phyloP scores from a whole-genome alignment of 2,113 vertebrate species.

The Oriolus oriolus region DNA sequence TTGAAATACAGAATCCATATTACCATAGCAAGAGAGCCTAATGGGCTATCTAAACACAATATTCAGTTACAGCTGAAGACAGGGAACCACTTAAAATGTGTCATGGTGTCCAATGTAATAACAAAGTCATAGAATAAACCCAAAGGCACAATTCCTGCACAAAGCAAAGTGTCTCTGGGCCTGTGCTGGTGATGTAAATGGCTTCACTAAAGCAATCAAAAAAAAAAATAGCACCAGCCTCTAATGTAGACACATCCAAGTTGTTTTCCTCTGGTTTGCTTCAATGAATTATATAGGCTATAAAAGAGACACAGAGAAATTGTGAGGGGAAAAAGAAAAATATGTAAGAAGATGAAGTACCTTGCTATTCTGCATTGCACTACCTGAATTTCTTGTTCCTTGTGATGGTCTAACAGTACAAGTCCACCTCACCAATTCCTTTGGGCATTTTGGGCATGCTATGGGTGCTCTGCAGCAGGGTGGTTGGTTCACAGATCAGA shows the following conservation, averaged over 20 bases:
- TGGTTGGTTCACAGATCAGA: neutral
- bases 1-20: conserved; percentile 30
- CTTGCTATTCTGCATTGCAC: neutral
- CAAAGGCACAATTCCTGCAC: neutral
- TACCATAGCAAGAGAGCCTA: neutral
- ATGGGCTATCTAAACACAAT: neutral
- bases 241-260: neutral
- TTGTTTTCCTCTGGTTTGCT: neutral
- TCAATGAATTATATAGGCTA: neutral
- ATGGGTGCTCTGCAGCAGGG: neutral
- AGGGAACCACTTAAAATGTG: neutral
- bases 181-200: neutral
- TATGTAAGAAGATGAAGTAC: neutral
- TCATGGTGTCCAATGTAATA: neutral
- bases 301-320: neutral
- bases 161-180: neutral
- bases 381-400: neutral
- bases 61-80: conserved; percentile 26
- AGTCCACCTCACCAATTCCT: neutral
- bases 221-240: neutral
- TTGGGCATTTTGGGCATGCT: neutral
- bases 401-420: neutral
- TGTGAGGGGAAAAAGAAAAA: neutral
- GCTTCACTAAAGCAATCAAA: neutral
- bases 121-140: neutral